These are phyloP conservation scores for Notarius quadriscutis DNA, from an alignment of 2,113 vertebrate species.

Conservation along the genomic window DNA sequence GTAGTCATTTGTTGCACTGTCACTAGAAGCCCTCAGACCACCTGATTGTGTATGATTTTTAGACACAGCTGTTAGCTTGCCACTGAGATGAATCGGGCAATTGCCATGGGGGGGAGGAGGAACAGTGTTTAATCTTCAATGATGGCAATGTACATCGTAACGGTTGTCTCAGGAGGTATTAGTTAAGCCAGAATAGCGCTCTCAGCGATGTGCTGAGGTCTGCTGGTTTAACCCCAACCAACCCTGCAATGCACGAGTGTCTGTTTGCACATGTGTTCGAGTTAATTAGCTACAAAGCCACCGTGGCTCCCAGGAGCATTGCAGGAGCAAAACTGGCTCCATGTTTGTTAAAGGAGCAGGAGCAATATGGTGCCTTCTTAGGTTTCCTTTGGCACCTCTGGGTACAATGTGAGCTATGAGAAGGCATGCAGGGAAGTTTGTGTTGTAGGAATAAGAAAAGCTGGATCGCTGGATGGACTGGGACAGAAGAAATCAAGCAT, in stretches of 20 bases:
- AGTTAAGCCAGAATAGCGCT: slow-evolving; percentile 46
- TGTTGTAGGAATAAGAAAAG: not conserved
- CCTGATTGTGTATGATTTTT: slow-evolving; percentile 47
- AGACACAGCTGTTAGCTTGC: slow-evolving; percentile 50
- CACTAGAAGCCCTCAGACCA: slow-evolving; percentile 26
- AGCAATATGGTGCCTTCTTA: not conserved
- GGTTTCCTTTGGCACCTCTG: slow-evolving; percentile 21
- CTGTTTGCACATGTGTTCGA: slow-evolving; percentile 54
- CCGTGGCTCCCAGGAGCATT: slow-evolving; percentile 46
- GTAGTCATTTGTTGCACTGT: slow-evolving; percentile 42
- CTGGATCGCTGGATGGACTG: not conserved
- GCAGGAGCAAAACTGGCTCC: slow-evolving; percentile 8
- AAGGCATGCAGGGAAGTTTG: not conserved
- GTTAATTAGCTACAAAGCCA: slow-evolving; percentile 55
- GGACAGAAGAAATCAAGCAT: not conserved
- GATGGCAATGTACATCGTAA: slow-evolving; percentile 40
- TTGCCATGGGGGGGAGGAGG: slow-evolving; percentile 36
- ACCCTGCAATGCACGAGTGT: slow-evolving; percentile 44
- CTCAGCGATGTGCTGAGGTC: slow-evolving; percentile 48
- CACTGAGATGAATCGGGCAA: slow-evolving; percentile 44
- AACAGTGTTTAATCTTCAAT: slow-evolving; percentile 53
- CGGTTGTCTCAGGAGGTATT: slow-evolving; percentile 52
- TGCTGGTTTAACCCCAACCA: slow-evolving; percentile 51
- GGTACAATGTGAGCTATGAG: not conserved
- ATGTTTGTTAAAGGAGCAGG: slow-evolving; percentile 43